Percentiles rank a stretch among this genome's conserved stretches.
phyloP scores from a whole-genome alignment of 1,140 invertebrate genomes.

The Ridgeia piscesae region DNA sequence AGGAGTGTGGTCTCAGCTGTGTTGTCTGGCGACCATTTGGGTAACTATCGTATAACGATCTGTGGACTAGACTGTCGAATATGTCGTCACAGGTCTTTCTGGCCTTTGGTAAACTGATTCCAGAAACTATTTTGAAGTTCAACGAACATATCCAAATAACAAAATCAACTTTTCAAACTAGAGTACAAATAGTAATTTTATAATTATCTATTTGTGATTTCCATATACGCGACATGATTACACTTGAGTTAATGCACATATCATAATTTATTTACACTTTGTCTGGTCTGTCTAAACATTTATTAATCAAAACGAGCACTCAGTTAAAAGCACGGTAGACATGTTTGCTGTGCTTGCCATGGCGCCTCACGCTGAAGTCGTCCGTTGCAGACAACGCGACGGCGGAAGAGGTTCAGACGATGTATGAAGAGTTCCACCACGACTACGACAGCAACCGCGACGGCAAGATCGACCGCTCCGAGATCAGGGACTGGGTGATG shows the following conservation, averaged over 20 bases:
- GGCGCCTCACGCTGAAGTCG: constrained; percentile 90
- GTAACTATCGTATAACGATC: no score
- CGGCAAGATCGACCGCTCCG: constrained; percentile 16
- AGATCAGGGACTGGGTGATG: constrained; percentile 18
- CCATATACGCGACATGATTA: no score
- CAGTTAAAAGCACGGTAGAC: constrained; percentile 30
- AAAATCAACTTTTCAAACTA: no score
- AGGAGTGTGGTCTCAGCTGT: no score
- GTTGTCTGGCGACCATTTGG: not conserved
- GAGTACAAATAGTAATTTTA: no score
- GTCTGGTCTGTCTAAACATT: constrained; percentile 80
- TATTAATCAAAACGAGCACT: constrained; percentile 69
- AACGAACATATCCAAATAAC: no score
- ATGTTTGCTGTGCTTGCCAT: constrained; percentile 77
- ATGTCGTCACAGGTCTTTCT: no score
- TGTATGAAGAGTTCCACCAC: constrained; percentile 71
- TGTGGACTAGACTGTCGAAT: no score
- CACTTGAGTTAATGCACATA: not conserved
- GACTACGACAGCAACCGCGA: constrained; percentile 14
- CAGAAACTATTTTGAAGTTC: no score
- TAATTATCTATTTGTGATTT: no score
- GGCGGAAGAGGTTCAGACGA: constrained; percentile 56
- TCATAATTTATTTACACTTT: not conserved
- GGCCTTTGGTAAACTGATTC: no score
- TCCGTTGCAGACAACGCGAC: constrained; percentile 84